Conservation (phyloP, 1,140 invertebrate species). For the Drosophila triauraria region DNA sequence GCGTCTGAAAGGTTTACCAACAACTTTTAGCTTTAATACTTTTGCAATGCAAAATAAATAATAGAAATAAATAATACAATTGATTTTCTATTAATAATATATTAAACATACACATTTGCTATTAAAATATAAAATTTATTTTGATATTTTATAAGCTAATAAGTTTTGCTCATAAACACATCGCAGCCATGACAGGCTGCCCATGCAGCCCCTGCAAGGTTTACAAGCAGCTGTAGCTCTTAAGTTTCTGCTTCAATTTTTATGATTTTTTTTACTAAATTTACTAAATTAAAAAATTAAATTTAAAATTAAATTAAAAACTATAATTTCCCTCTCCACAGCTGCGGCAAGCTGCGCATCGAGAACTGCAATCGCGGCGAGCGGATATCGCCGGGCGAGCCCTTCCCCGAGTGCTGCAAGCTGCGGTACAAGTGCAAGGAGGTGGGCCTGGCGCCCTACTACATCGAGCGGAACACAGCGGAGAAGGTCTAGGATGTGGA, state of each 20-base stretch:
- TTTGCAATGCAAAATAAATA: too few species aligned
- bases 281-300: not conserved
- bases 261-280: not conserved
- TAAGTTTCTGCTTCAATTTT: not conserved
- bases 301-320: not conserved
- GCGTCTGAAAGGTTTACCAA: too few species aligned
- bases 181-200: too few species aligned
- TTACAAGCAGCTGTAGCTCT: not conserved
- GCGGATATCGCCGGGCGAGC: slow-evolving; percentile 64
- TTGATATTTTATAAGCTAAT: too few species aligned
- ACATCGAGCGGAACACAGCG: slow-evolving; percentile 65
- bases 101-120: too few species aligned
- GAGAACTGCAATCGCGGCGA: slow-evolving; percentile 77
- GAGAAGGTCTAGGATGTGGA: slow-evolving; percentile 25
- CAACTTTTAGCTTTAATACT: too few species aligned
- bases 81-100: too few species aligned
- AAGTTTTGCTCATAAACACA: not conserved
- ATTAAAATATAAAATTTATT: too few species aligned
- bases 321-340: slow-evolving; percentile 7
- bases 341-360: slow-evolving; percentile 72
- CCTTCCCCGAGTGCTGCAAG: slow-evolving; percentile 79
- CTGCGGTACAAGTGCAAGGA: slow-evolving; percentile 78
- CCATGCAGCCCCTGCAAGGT: not conserved
- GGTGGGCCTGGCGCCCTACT: slow-evolving; percentile 62
- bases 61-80: too few species aligned